Evolutionary conservation across 2,797 vertebrate species (phyloP), one percentile per base, ranked within the genome.

Genomic region (Trachops cirrhosus): DNA sequence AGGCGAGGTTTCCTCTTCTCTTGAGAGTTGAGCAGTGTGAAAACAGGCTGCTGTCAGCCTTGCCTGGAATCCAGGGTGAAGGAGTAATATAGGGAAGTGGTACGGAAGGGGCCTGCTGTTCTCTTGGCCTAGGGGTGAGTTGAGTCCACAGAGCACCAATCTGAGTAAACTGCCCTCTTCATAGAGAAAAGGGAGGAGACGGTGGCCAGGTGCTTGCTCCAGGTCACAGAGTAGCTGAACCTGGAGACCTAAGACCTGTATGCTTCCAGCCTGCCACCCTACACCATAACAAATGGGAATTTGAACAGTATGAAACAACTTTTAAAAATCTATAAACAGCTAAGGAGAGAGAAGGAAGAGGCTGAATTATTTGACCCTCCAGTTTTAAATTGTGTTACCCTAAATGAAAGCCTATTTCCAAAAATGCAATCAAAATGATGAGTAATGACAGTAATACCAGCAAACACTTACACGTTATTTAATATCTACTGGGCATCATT

Each of bases 341-440:
- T 50, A 68, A 94, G 29, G 44, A 96, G 64, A 87, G 71, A 79
- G 22, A 82, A 87, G 37, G 57, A 88, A 44, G 26, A 57, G 37
- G 37, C 18, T 77, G 37, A 88, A 83, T 62, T 86, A 59, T 67
- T 86, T 93, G 86, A 89, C 74, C n/a, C 50, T 85, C 46, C 50
- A 32, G 46, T 92, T 96, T 97, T 73, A 88, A 90, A 94, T 75
- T 67, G 24, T 29, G 24, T 64, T 92, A 92, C 52, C 11, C 34
- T 22, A n/a, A 4, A 37, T 70, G 21, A 91, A 95, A 89, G n/a
- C 10, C 39, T 73, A 16, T 77, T 87, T 46, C 6, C 9, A 83
- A 92, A 88, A 78, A 78, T 39, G 24, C 44, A 73, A 54, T 88
- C 29, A 77, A 52, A 39, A 74, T 78, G 75, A 21, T 26, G n/a